Conservation (phyloP, 2,113 vertebrate genomes). For the Seriola dumerili region DNA sequence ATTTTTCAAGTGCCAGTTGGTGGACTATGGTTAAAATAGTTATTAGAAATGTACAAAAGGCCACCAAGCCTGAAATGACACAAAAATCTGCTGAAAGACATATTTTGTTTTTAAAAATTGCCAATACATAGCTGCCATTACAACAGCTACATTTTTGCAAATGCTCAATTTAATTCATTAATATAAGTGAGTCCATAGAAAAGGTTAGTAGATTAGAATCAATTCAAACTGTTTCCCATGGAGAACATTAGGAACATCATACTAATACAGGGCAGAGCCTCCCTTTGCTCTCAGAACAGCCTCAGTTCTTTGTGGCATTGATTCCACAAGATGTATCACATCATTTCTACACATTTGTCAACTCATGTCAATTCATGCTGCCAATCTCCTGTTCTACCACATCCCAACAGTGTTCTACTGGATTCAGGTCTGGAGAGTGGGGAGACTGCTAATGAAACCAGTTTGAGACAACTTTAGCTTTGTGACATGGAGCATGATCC, state of each 20-base stretch:
- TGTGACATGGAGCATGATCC: no score
- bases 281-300: no score
- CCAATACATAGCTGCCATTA: background rate
- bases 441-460: no score
- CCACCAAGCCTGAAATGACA: background rate
- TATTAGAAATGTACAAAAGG: background rate
- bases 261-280: no score
- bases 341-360: no score
- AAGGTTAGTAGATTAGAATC: background rate
- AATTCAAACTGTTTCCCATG: background rate
- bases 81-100: background rate
- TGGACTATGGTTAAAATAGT: constrained; percentile 6
- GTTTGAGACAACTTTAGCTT: no score
- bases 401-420: background rate
- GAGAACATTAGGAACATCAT: background rate
- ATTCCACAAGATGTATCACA: background rate
- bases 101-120: background rate
- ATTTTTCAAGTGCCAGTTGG: constrained; percentile 30
- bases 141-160: background rate
- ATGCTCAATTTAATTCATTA: background rate
- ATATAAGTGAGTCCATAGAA: background rate
- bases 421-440: no score
- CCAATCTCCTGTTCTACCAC: background rate
- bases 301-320: background rate
- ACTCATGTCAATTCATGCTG: no score